Evolutionary conservation across 1,140 invertebrate genomes (phyloP).

Genomic region (Euschistus heros): DNA sequence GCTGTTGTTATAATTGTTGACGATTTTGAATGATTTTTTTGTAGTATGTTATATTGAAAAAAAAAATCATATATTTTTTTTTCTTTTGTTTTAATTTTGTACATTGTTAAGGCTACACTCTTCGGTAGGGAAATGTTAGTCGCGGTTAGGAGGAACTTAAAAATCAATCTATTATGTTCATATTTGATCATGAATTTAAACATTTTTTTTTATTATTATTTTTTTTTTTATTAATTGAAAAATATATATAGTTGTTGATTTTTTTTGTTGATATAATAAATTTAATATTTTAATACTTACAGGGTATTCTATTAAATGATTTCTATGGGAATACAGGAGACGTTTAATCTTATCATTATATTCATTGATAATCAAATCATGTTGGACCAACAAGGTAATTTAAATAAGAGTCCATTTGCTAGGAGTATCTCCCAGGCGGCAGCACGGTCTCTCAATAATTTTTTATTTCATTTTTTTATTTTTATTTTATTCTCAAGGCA

Average conservation of each 20-base stretch:
- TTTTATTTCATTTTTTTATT: too few relatives aligned
- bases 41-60: slow-evolving; percentile 15
- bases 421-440: too few relatives aligned
- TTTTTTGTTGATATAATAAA: slow-evolving; percentile 25
- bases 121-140: slow-evolving; percentile 26
- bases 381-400: slow-evolving; percentile 28
- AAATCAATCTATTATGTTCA: slow-evolving; percentile 6
- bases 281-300: slow-evolving; percentile 29
- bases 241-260: slow-evolving; percentile 21
- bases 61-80: not conserved
- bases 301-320: slow-evolving; percentile 28
- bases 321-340: slow-evolving; percentile 28
- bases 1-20: slow-evolving; percentile 26
- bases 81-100: slow-evolving; percentile 17
- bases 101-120: slow-evolving; percentile 19
- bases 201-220: not conserved
- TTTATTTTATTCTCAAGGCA: too few relatives aligned
- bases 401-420: slow-evolving; percentile 4
- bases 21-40: slow-evolving; percentile 15
- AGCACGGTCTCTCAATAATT: too few relatives aligned
- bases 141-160: slow-evolving; percentile 18
- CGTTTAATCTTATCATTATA: slow-evolving; percentile 24
- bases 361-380: slow-evolving; percentile 27
- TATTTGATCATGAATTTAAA: not conserved
- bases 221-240: slow-evolving; percentile 3